A percentile compares a stretch with the other conserved stretches of the same genome.
Conservation (phyloP, 2,797 vertebrate species). For the Darevskia nairensis region DNA sequence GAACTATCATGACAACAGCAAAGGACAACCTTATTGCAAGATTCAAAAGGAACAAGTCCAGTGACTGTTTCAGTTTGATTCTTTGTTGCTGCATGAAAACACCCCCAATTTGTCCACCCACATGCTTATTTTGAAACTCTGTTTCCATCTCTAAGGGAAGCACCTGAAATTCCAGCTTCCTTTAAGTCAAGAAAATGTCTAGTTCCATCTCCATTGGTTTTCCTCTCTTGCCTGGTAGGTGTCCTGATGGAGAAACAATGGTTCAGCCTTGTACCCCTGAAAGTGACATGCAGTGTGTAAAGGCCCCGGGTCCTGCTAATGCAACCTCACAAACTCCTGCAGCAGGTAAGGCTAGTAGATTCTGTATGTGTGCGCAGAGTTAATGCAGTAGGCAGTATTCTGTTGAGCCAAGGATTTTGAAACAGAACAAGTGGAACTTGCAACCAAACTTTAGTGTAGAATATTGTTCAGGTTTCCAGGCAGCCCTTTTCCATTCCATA, state of each 20-base stretch:
- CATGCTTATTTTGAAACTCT: background rate
- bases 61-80: background rate
- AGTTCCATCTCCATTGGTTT: background rate
- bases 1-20: background rate
- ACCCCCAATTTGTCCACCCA: too few species aligned
- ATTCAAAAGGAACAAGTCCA: background rate
- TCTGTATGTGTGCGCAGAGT: background rate
- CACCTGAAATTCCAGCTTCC: background rate
- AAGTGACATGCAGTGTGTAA: constrained; percentile 41
- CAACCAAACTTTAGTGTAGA: background rate
- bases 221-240: constrained; percentile 34
- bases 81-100: background rate
- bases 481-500: background rate
- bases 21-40: background rate
- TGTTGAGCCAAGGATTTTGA: background rate
- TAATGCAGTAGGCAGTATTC: too few species aligned
- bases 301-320: fast-evolving
- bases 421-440: background rate
- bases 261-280: background rate
- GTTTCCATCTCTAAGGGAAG: background rate
- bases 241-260: background rate
- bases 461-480: background rate
- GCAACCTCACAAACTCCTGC: fast-evolving
- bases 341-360: background rate
- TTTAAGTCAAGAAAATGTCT: too few species aligned